Evolutionary conservation across 1,140 invertebrate species (phyloP).

Genomic region (Oncopodura yosiiana): DNA sequence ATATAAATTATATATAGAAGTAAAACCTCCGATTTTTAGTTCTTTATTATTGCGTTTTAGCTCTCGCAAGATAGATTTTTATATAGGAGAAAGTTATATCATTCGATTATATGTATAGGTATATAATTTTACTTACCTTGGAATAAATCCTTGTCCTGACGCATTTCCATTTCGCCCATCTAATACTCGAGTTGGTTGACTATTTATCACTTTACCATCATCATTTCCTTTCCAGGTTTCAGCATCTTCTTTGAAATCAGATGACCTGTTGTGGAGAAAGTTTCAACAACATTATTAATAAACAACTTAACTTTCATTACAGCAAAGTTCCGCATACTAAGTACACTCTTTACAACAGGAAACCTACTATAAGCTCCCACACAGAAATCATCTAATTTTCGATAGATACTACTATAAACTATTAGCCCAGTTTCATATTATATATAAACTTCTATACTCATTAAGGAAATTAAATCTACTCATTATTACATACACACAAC

Average conservation of each 20-base stretch:
- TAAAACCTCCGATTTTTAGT: background rate
- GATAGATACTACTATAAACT: too few relatives aligned
- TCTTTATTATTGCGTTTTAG: background rate
- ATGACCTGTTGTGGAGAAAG: conserved; percentile 52
- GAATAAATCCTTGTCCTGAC: conserved; percentile 49
- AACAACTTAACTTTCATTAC: background rate
- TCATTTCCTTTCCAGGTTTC: conserved; percentile 72
- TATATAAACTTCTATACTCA: background rate
- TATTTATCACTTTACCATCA: conserved; percentile 53
- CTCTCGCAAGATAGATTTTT: background rate
- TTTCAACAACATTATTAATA: too few relatives aligned
- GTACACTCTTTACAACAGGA: too few relatives aligned
- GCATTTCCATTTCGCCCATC: conserved; percentile 54
- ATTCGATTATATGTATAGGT: background rate
- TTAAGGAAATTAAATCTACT: too few relatives aligned
- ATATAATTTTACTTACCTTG: conserved; percentile 46
- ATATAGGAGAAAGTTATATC: background rate
- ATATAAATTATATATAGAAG: background rate
- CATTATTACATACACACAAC: too few relatives aligned
- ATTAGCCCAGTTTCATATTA: background rate
- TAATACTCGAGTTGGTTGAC: conserved; percentile 52
- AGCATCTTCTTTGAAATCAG: conserved; percentile 91
- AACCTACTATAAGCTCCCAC: too few relatives aligned
- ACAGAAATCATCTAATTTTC: background rate
- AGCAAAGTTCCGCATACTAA: too few relatives aligned